Percentiles rank a stretch among this genome's conserved stretches.
These are phyloP conservation scores for Pantelozetes paolii DNA, from an alignment of 2,888 invertebrate species.

Conservation along the genomic window DNA sequence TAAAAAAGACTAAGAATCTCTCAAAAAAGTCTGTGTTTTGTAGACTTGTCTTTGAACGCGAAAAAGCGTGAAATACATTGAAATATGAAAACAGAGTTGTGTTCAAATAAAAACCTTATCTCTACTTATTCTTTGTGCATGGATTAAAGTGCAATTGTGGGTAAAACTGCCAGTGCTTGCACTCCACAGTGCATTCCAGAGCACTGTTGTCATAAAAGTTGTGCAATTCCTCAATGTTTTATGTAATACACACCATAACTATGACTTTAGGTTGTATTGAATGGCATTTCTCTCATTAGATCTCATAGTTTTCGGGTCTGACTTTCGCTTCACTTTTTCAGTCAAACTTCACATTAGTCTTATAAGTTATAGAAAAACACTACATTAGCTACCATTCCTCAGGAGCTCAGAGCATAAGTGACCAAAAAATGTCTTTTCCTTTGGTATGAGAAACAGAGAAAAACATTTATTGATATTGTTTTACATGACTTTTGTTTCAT, in stretches of 20 bases:
- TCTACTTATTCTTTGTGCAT: background rate
- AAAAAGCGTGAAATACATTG: too few relatives aligned
- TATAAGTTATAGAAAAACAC: background rate
- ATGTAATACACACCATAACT: background rate
- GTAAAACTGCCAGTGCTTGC: too few relatives aligned
- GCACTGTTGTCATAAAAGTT: background rate
- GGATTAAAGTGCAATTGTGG: background rate
- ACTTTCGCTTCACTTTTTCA: background rate
- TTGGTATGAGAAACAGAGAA: background rate
- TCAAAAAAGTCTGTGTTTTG: too few relatives aligned
- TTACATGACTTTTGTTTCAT: background rate
- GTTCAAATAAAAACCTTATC: background rate
- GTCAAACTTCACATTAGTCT: background rate
- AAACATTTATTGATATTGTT: background rate
- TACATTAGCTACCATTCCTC: too few relatives aligned
- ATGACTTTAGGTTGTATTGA: background rate
- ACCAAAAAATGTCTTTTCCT: too few relatives aligned
- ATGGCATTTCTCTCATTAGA: conserved; percentile 7
- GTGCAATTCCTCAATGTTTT: background rate
- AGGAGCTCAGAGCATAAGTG: too few relatives aligned
- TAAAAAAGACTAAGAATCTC: too few relatives aligned
- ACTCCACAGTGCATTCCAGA: background rate
- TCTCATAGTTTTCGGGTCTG: background rate
- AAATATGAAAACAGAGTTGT: background rate
- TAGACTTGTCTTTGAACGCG: too few relatives aligned